Evolutionary conservation across 2,888 invertebrate species (phyloP), one percentile per base, ranked within the genome.

Genomic region (Ceramica pisi): DNA sequence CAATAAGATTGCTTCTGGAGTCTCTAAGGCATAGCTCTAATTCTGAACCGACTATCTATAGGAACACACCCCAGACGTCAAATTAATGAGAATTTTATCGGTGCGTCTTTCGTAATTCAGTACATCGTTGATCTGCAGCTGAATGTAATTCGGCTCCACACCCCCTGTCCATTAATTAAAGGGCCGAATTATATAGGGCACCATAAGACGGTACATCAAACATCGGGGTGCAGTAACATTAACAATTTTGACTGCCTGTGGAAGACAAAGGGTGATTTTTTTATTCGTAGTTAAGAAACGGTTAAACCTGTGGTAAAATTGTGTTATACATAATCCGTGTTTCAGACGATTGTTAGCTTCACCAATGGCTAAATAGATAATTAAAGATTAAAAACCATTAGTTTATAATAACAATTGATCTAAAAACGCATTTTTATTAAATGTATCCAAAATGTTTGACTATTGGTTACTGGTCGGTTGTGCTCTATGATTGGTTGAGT

Each of bases 31-130:
- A 19, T 38, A 31, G 21, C 23, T 44, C n/a, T 41, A 35, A 41
- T 69, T 61, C 35, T 61, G 8, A 35, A 48, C 2, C 7, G n/a
- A 72, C 51, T 72, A 21, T 1, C 51, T 72, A 21, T 1, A 19
- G 41, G 31, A 50, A 56, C 26, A 61, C 69, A 69, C 61, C 60
- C 50, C n/a, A 38, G 26, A 26, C 35, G 60, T 35, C 71, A 70
- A 60, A 35, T 75, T 44, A 26, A 63, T 77, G 51, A 70, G 35
- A 55, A 68, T 50, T 61, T 78, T 75, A 75, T 63, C 59, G 35
- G 48, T 12, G 41, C 71, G 70, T 63, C 51, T 75, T 12, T 62
- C 16, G 48, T 63, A 48, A 51, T 71, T 59, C 75, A 70, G 70
- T 59, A 48, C 71, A 9, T 53, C n/a, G 5, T 23, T 55, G 38